Base-by-base conservation (phyloP, 64 coral and sea anemone genomes). In the Stichodactyla helianthus region DNA sequence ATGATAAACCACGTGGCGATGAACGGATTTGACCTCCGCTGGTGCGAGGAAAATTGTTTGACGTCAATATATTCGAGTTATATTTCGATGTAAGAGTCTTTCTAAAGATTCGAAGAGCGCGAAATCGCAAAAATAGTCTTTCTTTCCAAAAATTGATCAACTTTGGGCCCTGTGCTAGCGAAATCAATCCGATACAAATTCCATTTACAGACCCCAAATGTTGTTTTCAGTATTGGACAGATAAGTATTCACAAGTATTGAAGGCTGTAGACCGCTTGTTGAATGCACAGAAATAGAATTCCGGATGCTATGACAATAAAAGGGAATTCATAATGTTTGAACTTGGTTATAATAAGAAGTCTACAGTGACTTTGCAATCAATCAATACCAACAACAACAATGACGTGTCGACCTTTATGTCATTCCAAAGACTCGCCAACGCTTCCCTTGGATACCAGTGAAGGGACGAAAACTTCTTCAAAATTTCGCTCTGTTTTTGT, bases 401-500 rank as follows among this genome's bases (percentile, higher is more conserved):
- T 74, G 26, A 74, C 68, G 26, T 74, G 68, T n/a, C 62, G 35
- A 58, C 68, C 26, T 31, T 9, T 2, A 12, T 74, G 22, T 74
- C 68, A 74, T 74, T 74, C 25, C 68, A 74, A 31, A 74, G 6
- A 28, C 26, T 27, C 25, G 8, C 26, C 7, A 27, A 74, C 27
- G 68, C 12, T 74, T 74, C 27, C 68, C 68, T 74, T 74, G 68
- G 68, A 74, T 74, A 74, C 68, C 68, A 74, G 27, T 23, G 12
- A 74, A 74, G 11, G 68, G 25, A 11, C 68, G 22, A 35, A 74
- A 74, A 74, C 68, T 74, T 74, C 68, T 74, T 74, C 26, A 74
- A 74, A 74, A 0, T 27, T 74, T 74, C 68, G 23, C 68, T 31
- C 25, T 74, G 10, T 10, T 31, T 74, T 74, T 31, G n/a, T 13